A percentile compares a stretch with the other conserved stretches of the same genome.
These are phyloP conservation scores for Troides helena DNA, from an alignment of 2,888 invertebrate genomes.

Conservation along the genomic window DNA sequence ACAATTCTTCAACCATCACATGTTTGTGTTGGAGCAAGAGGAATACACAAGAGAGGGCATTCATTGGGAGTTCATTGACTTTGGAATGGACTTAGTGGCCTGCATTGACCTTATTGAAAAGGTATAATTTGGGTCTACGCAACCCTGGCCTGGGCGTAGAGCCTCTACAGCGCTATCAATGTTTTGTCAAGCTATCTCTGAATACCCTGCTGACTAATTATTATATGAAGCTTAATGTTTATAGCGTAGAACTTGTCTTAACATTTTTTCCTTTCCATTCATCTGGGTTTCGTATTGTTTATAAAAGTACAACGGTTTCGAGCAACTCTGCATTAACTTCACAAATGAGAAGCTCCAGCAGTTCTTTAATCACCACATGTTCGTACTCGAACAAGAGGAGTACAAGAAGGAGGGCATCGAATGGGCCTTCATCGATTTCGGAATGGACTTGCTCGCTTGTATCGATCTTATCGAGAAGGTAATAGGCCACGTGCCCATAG, in stretches of 20 bases:
- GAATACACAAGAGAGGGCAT: constrained; percentile 99
- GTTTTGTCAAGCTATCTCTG: constrained; percentile 41
- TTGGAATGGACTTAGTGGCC: constrained; percentile 98
- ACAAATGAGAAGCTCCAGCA: constrained; percentile 98
- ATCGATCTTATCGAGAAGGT: constrained; percentile 97
- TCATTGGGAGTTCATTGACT: constrained; percentile 99
- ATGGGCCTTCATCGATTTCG: constrained; percentile 98
- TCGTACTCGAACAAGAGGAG: constrained; percentile 98
- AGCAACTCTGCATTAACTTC: constrained; percentile 99
- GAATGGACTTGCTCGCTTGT: constrained; percentile 97
- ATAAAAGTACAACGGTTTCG: constrained; percentile 94
- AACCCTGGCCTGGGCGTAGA: constrained; percentile 48
- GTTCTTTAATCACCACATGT: constrained; percentile 99
- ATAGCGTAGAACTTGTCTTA: constrained; percentile 44
- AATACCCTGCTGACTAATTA: constrained; percentile 53
- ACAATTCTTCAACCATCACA: constrained; percentile 99
- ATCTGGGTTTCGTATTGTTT: constrained; percentile 60
- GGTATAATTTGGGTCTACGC: constrained; percentile 81
- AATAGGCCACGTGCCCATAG: constrained; percentile 61
- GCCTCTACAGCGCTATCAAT: constrained; percentile 42
- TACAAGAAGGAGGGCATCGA: constrained; percentile 96
- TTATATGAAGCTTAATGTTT: constrained; percentile 34
- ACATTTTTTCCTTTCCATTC: constrained; percentile 49
- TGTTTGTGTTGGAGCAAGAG: constrained; percentile 99
- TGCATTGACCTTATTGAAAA: constrained; percentile 99